These are phyloP conservation scores for Penaeus monodon DNA, from an alignment of 2,888 invertebrate species.

Conservation along the genomic window DNA sequence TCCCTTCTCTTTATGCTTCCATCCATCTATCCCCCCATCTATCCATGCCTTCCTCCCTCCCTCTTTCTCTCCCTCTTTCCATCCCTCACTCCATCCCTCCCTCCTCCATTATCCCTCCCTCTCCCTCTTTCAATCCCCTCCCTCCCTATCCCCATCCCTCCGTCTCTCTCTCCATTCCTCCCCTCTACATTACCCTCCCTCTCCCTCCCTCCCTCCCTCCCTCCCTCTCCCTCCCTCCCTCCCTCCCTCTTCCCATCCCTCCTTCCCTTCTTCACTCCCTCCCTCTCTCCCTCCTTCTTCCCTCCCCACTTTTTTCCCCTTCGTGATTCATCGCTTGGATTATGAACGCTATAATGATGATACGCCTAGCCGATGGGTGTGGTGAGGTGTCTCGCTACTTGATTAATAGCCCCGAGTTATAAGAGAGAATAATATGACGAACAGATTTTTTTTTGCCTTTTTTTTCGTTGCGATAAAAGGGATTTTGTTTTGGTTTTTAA, in stretches of 20 bases:
- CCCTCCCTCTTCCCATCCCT: neutral
- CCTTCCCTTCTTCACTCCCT: neutral
- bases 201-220: no score
- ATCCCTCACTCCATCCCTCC: neutral
- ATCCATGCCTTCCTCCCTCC: neutral
- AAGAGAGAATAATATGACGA: no score
- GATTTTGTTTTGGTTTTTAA: neutral
- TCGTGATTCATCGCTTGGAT: neutral
- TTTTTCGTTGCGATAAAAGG: no score
- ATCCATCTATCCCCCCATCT: neutral
- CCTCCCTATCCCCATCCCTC: neutral
- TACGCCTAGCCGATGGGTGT: no score
- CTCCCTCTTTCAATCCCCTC: neutral
- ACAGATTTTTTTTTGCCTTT: no score
- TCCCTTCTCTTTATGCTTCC: neutral
- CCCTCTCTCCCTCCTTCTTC: neutral
- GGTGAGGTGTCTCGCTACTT: no score
- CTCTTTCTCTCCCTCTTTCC: neutral
- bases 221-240: neutral
- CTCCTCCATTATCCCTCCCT: neutral
- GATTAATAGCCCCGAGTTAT: no score
- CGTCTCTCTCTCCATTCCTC: neutral
- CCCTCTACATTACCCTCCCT: neutral
- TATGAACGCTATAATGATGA: no score
- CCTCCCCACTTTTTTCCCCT: neutral